Base-by-base conservation (phyloP, 2,888 invertebrate genomes). In the Hydraecia micacea region DNA sequence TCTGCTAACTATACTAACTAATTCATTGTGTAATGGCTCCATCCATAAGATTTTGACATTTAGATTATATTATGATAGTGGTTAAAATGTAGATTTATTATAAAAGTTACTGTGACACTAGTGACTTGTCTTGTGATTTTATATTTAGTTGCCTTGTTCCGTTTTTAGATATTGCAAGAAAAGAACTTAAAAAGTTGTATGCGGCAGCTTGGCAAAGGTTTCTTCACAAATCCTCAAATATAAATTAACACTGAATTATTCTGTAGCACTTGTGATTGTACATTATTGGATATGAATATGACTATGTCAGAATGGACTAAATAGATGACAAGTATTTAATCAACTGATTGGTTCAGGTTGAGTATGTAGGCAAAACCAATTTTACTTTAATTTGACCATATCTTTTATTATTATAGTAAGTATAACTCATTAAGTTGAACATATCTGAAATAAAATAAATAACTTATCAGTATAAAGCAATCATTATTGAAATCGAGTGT, bases 1-100 rank as follows among this genome's bases (percentile, higher is more conserved):
- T 92, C 92, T 92, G 92, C 92, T 93, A 87, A 83, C 91, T 93
- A 83, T 77, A 91, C 91, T 91, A 88, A 88, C 87, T 91, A 91
- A 85, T 89, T 91, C 89, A 90, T 89, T 85, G 86, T 91, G 93
- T 93, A 95, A 95, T 94, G 92, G 94, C 93, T 95, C 96, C 95
- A 95, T 95, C 96, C 96, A 95, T 91, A 89, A 90, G 83, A 89
- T 91, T 90, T 92, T 93, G 93, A 94, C 92, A 91, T 91, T 91
- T 93, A 94, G 92, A 91, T 91, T 93, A 86, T 85, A 88, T 8
- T 58, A 62, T 77, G 36, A 86, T 92, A 92, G 91, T 87, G 91
- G 90, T 85, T 89, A 91, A 90, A 92, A 84, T 88, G 91, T 93
- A 93, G 92, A 86, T 90, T 88, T 88, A 87, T 60, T 84, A 85